Percentiles rank a stretch among this genome's conserved stretches.
Evolutionary conservation across 2,888 invertebrate species (phyloP).

Genomic region (Tortrix viridana): DNA sequence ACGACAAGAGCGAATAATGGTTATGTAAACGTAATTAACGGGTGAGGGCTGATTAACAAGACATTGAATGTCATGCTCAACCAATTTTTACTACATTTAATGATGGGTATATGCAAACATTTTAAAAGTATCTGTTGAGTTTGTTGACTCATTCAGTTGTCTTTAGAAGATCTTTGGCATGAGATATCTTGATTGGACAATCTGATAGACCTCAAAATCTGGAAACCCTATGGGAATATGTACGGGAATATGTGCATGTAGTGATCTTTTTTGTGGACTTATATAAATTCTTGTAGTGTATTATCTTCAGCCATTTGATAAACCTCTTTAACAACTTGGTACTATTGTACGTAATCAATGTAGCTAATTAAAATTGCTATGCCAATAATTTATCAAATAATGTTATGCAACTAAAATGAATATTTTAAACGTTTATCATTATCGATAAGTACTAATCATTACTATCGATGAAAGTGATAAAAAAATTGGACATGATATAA

Average conservation of each 20-base stretch:
- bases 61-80: constrained; percentile 5
- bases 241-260: too few relatives aligned
- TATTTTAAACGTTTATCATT: constrained; percentile 18
- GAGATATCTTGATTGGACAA: too few relatives aligned
- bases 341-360: too few relatives aligned
- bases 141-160: too few relatives aligned
- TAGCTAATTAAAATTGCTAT: not conserved
- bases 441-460: constrained; percentile 1
- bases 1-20: constrained; percentile 41
- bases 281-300: too few relatives aligned
- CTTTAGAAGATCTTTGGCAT: too few relatives aligned
- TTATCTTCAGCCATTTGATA: too few relatives aligned
- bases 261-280: too few relatives aligned
- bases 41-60: constrained; percentile 21
- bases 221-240: too few relatives aligned
- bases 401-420: constrained; percentile 4
- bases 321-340: too few relatives aligned
- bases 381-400: not conserved
- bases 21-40: not conserved
- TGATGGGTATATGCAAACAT: not conserved
- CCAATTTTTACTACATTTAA: not conserved
- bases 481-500: not conserved
- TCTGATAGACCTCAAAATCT: too few relatives aligned
- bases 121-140: not conserved
- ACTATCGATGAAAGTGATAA: constrained; percentile 5